Evolutionary conservation across 2,888 invertebrate species (phyloP), one percentile per base, ranked within the genome.

Genomic region (Leucophenga maculata): DNA sequence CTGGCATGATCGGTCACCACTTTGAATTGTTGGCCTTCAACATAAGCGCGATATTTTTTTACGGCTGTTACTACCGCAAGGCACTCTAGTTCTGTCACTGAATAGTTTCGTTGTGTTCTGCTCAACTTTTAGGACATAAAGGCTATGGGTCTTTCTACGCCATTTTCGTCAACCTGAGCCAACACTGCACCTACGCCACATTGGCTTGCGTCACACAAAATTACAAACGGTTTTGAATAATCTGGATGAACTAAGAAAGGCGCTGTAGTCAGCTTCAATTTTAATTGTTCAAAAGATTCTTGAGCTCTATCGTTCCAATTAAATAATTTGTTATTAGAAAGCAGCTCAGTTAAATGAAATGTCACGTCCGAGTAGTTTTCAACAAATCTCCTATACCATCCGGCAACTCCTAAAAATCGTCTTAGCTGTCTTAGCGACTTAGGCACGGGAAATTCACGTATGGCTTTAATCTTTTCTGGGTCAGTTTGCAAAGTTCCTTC

Each of bases 1-100:
- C 20, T 70, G 1, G 68, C 68, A 46, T 82, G 79, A 69, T 85
- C 84, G 0, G 84, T 78, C 3, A 74, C 57, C 0, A 75, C 57
- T 1, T 54, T 69, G 16, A 72, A 73, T 4, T 54, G 71, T 9
- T 62, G 60, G 0, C 70, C 60, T 54, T 75, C 74, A 1, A 73
- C 60, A 50, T 75, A 75, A 0, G 72, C 66, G 1, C 73, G 20
- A 26, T 69, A 71, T 16, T 67, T 72, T 44, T 71, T 69, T 0
- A 74, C 26, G 0, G 68, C 66, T 1, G 20, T 16, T 14, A 65
- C 16, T n/a, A 48, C 65, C 8, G 65, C 65, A 2, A 60, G 16
- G 62, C 70, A 72, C 16, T 73, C 73, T 11, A 68, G 20, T 13
- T 72, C 73, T n/a, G n/a, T n/a, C n/a, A n/a, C n/a, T n/a, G n/a